These are phyloP conservation scores for Hoplias malabaricus DNA, from an alignment of 2,113 vertebrate species.

Conservation along the genomic window DNA sequence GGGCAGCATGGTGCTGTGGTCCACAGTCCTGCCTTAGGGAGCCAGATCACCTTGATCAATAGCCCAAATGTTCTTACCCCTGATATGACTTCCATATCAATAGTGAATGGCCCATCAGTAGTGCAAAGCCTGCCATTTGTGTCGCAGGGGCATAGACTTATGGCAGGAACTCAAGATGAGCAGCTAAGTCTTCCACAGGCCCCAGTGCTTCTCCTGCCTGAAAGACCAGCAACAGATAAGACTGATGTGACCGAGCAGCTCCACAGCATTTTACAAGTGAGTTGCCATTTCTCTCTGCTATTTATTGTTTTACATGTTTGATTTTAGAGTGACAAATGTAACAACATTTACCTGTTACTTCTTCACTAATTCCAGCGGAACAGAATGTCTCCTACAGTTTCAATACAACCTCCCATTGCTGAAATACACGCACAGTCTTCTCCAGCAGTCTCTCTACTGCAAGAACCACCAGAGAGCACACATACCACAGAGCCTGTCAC, in stretches of 20 bases:
- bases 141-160: slow-evolving; percentile 57
- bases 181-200: slow-evolving; percentile 67
- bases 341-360: slow-evolving; percentile 3
- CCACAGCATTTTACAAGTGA: slow-evolving; percentile 67
- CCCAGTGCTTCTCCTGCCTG: slow-evolving; percentile 71
- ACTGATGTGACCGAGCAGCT: slow-evolving; percentile 63
- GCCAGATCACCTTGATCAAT: slow-evolving; percentile 77
- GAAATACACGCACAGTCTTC: slow-evolving; percentile 57
- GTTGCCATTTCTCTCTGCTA: background rate
- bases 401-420: slow-evolving; percentile 42
- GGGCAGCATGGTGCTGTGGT: slow-evolving; percentile 67
- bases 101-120: slow-evolving; percentile 69
- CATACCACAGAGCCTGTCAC: slow-evolving; percentile 46
- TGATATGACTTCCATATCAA: slow-evolving; percentile 71
- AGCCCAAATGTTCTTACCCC: slow-evolving; percentile 51
- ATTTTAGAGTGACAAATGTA: background rate
- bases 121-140: slow-evolving; percentile 70
- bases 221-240: slow-evolving; percentile 63
- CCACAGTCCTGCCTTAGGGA: slow-evolving; percentile 70
- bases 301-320: background rate
- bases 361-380: slow-evolving; percentile 52
- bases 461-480: slow-evolving; percentile 55
- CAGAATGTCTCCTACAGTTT: slow-evolving; percentile 58
- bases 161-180: slow-evolving; percentile 52
- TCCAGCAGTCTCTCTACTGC: slow-evolving; percentile 61